Conservation (phyloP, 2,888 invertebrate species). For the Ceraclea dissimilis region DNA sequence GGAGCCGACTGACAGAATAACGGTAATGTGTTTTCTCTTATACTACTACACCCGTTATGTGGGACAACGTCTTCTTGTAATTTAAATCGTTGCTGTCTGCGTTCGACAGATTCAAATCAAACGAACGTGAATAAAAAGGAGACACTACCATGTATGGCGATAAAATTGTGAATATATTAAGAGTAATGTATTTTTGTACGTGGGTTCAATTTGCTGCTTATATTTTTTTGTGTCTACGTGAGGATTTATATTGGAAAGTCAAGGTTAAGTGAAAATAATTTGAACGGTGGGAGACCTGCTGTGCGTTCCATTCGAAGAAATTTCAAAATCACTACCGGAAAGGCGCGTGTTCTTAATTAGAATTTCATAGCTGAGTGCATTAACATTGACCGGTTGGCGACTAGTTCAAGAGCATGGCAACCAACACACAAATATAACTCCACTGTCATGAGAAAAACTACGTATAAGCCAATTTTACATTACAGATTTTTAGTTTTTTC, state of each 20-base stretch:
- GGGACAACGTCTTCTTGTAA: constrained; percentile 14
- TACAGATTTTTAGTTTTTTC: too few species aligned
- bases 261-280: constrained; percentile 6
- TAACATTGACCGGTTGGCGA: constrained; percentile 14
- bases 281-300: constrained; percentile 7
- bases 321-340: constrained; percentile 15
- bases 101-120: too few species aligned
- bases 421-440: too few species aligned
- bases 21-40: constrained; percentile 21
- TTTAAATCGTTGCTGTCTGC: too few species aligned
- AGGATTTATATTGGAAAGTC: constrained; percentile 9
- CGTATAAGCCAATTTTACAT: too few species aligned
- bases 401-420: not conserved
- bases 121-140: too few species aligned
- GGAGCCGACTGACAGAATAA: constrained; percentile 15
- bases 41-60: constrained; percentile 17
- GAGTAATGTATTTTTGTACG: not conserved
- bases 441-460: too few species aligned
- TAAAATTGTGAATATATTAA: not conserved
- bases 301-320: constrained; percentile 11
- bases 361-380: constrained; percentile 1
- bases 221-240: not conserved
- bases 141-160: not conserved
- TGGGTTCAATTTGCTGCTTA: not conserved
- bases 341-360: constrained; percentile 9